Conservation (phyloP, 2,113 vertebrate genomes). For the Penelope pileata region DNA sequence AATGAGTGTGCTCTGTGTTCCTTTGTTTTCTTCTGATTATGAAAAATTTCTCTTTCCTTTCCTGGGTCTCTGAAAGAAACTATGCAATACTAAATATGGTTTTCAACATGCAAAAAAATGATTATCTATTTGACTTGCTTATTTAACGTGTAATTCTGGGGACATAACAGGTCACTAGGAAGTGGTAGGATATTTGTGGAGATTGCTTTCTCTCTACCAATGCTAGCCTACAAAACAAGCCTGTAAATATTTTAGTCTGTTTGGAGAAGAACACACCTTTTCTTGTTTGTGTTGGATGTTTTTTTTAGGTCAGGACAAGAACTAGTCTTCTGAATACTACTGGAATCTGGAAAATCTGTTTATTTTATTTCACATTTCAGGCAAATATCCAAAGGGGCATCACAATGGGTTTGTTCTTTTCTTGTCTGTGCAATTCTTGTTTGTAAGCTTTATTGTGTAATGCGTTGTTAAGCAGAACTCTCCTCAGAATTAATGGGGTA, state of each 20-base stretch:
- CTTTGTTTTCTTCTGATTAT: background rate
- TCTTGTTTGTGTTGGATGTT: background rate
- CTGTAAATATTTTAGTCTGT: background rate
- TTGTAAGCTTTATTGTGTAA: background rate
- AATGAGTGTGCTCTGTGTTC: background rate
- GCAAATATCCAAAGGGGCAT: background rate
- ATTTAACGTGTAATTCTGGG: background rate
- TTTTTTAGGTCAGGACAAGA: background rate
- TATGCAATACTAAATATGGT: accelerated
- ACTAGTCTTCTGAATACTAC: background rate
- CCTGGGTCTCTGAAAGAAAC: background rate
- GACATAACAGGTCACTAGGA: background rate
- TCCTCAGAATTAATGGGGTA: background rate
- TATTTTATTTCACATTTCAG: background rate
- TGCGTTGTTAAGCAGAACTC: background rate
- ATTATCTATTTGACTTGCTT: background rate
- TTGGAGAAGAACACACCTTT: background rate
- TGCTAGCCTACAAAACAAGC: background rate
- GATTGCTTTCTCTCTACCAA: background rate
- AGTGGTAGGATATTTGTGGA: background rate
- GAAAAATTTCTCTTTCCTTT: background rate
- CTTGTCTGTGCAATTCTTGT: background rate
- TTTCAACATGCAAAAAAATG: background rate
- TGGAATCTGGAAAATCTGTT: background rate
- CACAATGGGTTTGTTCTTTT: background rate